Evolutionary conservation across 1,140 invertebrate species (phyloP).

Genomic region (Vanessa atalanta): DNA sequence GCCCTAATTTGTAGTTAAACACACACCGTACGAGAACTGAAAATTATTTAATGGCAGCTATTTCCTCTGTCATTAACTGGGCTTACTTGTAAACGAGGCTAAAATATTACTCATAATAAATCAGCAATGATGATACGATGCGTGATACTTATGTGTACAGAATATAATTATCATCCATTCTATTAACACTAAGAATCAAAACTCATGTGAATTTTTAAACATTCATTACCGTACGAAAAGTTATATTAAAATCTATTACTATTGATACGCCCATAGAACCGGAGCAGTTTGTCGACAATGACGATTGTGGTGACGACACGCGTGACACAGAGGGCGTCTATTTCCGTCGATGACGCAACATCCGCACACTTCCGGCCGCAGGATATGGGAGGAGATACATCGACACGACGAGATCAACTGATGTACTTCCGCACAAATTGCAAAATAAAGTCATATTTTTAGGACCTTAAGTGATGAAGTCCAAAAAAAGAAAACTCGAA

Average conservation of each 20-base stretch:
- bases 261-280: background rate
- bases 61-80: conserved; percentile 51
- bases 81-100: conserved; percentile 35
- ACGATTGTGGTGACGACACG: conserved; percentile 59
- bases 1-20: conserved; percentile 43
- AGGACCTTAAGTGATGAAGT: background rate
- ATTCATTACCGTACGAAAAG: background rate
- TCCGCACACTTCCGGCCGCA: conserved; percentile 65
- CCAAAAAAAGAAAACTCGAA: too few relatives aligned
- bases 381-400: conserved; percentile 65
- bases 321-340: conserved; percentile 74
- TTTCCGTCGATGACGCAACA: conserved; percentile 76
- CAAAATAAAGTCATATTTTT: background rate
- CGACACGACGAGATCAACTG: conserved; percentile 57
- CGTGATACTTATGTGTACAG: background rate
- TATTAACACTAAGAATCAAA: too few relatives aligned
- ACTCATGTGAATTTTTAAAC: background rate
- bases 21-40: conserved; percentile 43
- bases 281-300: conserved; percentile 29
- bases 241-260: background rate
- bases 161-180: too few relatives aligned
- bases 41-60: conserved; percentile 56
- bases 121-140: background rate
- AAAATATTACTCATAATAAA: conserved; percentile 38
- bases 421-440: conserved; percentile 61